Conservation (phyloP, 2,113 vertebrate species). For the Shinisaurus crocodilurus region DNA sequence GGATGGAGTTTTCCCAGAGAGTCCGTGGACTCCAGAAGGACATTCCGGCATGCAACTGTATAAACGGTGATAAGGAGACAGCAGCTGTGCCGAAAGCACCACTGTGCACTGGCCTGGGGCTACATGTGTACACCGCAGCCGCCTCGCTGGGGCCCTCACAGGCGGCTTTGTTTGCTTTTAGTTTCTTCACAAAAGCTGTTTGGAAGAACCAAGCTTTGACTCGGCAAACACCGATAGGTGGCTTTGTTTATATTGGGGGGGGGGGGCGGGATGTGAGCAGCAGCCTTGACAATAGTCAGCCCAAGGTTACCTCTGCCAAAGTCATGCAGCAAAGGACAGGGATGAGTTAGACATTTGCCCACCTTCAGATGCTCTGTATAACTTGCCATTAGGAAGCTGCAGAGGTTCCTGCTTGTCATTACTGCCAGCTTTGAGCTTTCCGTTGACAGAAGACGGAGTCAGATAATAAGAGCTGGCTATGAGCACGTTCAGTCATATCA, state of each 20-base stretch:
- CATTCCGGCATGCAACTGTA: slow-evolving; percentile 40
- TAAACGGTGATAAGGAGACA: slow-evolving; percentile 71
- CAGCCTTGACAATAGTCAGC: slow-evolving; percentile 5
- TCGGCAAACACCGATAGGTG: slow-evolving; percentile 48
- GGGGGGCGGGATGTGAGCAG: neutral
- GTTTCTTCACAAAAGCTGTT: slow-evolving; percentile 20
- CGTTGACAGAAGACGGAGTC: too few relatives aligned
- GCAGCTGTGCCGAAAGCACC: neutral
- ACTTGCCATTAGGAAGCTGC: accelerated
- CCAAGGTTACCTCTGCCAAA: slow-evolving; percentile 53
- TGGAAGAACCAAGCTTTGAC: slow-evolving; percentile 39
- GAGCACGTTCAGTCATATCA: too few relatives aligned
- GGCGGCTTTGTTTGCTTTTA: slow-evolving; percentile 61
- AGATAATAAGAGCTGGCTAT: too few relatives aligned
- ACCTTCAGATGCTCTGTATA: neutral
- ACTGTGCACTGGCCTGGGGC: neutral
- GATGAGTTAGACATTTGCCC: accelerated
- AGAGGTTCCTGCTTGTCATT: neutral
- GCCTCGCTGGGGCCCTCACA: neutral
- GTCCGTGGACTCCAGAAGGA: neutral
- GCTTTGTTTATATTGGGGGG: slow-evolving; percentile 44
- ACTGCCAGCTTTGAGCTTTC: neutral
- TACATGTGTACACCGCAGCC: slow-evolving; percentile 48
- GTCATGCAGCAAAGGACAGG: neutral
- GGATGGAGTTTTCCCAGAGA: accelerated